Conservation (phyloP, 2,888 invertebrate genomes). For the Mimas tiliae region DNA sequence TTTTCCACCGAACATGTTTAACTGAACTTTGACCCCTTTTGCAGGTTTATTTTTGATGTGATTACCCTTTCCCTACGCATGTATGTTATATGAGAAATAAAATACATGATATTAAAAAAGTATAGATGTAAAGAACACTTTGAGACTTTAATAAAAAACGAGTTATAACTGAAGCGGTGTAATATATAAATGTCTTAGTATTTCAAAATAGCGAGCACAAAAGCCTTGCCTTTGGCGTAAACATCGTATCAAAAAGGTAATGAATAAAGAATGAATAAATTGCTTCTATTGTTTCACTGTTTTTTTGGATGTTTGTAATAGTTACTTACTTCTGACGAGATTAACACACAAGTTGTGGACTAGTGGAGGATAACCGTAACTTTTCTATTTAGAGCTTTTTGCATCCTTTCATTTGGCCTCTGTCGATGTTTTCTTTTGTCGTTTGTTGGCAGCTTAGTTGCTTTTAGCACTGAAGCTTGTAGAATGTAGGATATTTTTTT, state of each 20-base stretch:
- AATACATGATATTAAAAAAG: too few species aligned
- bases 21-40: too few species aligned
- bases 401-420: slow-evolving; percentile 15
- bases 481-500: too few species aligned
- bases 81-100: too few species aligned
- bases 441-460: slow-evolving; percentile 1
- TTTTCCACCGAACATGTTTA: too few species aligned
- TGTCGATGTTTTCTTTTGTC: slow-evolving; percentile 1
- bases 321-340: slow-evolving; percentile 22
- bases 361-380: slow-evolving; percentile 12
- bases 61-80: too few species aligned
- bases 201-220: not conserved
- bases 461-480: not conserved
- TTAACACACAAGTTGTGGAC: slow-evolving; percentile 4
- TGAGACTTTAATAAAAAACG: slow-evolving; percentile 14
- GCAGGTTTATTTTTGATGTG: too few species aligned
- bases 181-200: slow-evolving; percentile 1
- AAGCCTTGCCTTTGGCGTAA: not conserved
- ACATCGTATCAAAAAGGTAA: slow-evolving; percentile 32
- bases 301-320: slow-evolving; percentile 41
- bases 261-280: slow-evolving; percentile 47
- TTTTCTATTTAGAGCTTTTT: slow-evolving; percentile 10
- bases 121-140: not conserved
- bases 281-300: slow-evolving; percentile 44
- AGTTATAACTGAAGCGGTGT: slow-evolving; percentile 7